These are phyloP conservation scores for Rynchops niger DNA, from an alignment of 2,113 vertebrate genomes.

Conservation along the genomic window DNA sequence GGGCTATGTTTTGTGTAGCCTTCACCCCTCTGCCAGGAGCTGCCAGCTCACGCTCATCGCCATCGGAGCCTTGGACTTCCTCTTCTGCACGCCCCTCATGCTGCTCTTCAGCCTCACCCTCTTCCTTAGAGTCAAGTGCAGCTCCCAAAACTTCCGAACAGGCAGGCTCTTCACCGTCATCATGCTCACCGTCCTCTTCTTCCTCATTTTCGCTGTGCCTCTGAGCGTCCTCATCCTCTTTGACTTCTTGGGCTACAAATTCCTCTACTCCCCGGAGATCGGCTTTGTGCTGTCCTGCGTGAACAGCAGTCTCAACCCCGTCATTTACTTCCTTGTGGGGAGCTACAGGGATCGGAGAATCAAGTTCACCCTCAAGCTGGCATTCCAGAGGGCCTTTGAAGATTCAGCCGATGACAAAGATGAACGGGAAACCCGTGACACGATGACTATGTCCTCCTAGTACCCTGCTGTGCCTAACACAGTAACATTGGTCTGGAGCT, in stretches of 20 bases:
- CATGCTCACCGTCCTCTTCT: conserved; percentile 54
- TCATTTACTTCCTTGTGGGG: conserved; percentile 67
- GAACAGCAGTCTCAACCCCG: conserved; percentile 48
- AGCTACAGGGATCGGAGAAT: conserved; percentile 50
- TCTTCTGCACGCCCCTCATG: conserved; percentile 50
- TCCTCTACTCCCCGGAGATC: conserved; percentile 22
- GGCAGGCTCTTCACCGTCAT: conserved; percentile 23
- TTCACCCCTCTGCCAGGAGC: not conserved
- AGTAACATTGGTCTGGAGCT: not conserved
- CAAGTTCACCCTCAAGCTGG: conserved; percentile 21
- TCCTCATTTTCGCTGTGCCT: conserved; percentile 38
- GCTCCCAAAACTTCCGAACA: not conserved
- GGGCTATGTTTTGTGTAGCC: fast-evolving
- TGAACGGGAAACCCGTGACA: conserved; percentile 25
- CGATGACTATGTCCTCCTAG: not conserved
- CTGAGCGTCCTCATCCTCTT: conserved; percentile 23
- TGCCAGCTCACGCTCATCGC: not conserved
- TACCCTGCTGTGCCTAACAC: not conserved
- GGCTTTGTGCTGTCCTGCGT: conserved; percentile 49
- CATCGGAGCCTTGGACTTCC: not conserved
- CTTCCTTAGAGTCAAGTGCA: conserved; percentile 43
- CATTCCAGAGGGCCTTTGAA: conserved; percentile 60
- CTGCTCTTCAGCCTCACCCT: conserved; percentile 51
- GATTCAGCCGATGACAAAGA: conserved; percentile 49
- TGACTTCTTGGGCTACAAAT: conserved; percentile 55